These are phyloP conservation scores for Yponomeuta malinellus DNA, from an alignment of 2,888 invertebrate species.

Conservation along the genomic window DNA sequence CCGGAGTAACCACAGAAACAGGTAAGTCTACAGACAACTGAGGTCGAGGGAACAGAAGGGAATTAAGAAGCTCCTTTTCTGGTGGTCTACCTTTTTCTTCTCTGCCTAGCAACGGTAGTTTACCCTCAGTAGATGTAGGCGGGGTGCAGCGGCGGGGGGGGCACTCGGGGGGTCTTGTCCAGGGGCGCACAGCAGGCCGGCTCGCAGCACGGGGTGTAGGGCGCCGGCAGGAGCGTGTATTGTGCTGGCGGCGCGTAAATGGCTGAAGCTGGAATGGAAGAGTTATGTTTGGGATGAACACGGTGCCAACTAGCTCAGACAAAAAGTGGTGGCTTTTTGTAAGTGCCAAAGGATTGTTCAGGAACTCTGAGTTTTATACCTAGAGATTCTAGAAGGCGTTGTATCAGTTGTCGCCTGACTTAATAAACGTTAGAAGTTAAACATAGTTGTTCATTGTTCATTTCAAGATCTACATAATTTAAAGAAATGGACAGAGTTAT, in stretches of 20 bases:
- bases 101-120: not conserved
- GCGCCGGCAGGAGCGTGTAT: conserved; percentile 46
- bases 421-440: too few relatives aligned
- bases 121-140: conserved; percentile 61
- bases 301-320: too few relatives aligned
- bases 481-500: too few relatives aligned
- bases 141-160: conserved; percentile 61
- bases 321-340: too few relatives aligned
- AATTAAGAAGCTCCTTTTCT: conserved; percentile 5
- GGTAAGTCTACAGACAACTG: not conserved
- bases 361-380: too few relatives aligned
- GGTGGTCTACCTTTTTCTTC: conserved; percentile 20
- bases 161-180: conserved; percentile 60
- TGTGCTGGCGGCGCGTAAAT: conserved; percentile 62
- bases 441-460: too few relatives aligned
- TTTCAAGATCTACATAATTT: too few relatives aligned
- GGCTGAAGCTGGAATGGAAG: conserved; percentile 47
- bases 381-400: too few relatives aligned
- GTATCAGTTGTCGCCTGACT: too few relatives aligned
- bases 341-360: too few relatives aligned
- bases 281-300: too few relatives aligned
- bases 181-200: conserved; percentile 60
- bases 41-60: not conserved
- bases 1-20: too few relatives aligned
- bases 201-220: conserved; percentile 63